Conservation (phyloP, 2,113 vertebrate genomes). For the Ifrita kowaldi region DNA sequence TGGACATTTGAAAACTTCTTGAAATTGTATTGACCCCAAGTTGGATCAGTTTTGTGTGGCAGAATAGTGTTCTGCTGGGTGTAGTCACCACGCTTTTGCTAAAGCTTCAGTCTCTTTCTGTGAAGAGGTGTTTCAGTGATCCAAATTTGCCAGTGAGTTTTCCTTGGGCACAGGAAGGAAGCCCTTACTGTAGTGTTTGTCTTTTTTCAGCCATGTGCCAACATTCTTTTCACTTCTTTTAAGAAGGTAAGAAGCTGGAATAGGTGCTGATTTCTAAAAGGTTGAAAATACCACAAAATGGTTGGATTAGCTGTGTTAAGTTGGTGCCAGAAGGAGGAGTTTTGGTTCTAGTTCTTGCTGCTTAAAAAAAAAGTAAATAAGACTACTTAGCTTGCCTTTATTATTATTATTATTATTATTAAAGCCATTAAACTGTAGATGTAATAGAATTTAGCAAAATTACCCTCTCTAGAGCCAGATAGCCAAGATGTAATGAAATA, state of each 20-base stretch:
- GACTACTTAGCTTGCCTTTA: neutral
- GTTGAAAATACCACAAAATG: neutral
- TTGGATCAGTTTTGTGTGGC: neutral
- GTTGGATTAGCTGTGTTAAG: neutral
- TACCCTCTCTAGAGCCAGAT: neutral
- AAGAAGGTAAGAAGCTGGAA: neutral
- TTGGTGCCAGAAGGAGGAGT: neutral
- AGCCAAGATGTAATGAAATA: neutral
- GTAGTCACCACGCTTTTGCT: neutral
- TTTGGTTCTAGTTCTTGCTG: neutral
- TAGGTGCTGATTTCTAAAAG: neutral
- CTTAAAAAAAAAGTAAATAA: neutral
- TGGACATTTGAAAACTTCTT: neutral
- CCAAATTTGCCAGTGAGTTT: neutral
- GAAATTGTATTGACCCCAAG: neutral
- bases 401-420: neutral
- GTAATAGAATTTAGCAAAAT: neutral
- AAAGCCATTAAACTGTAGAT: neutral
- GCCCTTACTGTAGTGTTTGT: neutral
- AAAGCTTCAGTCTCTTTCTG: neutral
- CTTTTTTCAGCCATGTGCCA: neutral
- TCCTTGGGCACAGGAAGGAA: neutral
- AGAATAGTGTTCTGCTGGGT: neutral
- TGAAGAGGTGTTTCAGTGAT: neutral
- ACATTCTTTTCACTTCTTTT: neutral